These are phyloP conservation scores for Speoplatyrhinus poulsoni DNA, from an alignment of 2,113 vertebrate genomes.

Conservation along the genomic window DNA sequence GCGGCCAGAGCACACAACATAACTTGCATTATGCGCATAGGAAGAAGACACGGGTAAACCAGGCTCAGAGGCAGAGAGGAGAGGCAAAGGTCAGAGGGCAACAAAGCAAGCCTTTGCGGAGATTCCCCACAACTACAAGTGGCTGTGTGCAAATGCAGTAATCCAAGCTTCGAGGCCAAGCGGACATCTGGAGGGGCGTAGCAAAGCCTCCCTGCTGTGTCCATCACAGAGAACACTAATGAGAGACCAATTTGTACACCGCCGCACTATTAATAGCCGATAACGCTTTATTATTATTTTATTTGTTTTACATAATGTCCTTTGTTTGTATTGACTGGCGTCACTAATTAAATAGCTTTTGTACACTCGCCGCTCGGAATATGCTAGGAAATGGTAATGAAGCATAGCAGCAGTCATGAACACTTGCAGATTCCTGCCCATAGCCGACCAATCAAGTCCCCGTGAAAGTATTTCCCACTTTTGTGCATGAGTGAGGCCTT, in stretches of 20 bases:
- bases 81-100: not conserved
- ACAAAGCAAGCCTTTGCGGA: conserved; percentile 13
- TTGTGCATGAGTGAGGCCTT: conserved; percentile 24
- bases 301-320: conserved; percentile 28
- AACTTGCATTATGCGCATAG: too few species aligned
- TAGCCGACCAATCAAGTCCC: conserved; percentile 7
- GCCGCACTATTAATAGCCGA: conserved; percentile 35
- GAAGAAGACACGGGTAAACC: not conserved
- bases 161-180: conserved; percentile 32
- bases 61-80: not conserved
- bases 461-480: conserved; percentile 29
- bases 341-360: not conserved
- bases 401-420: conserved; percentile 20
- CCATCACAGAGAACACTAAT: conserved; percentile 38
- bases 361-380: conserved; percentile 4
- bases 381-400: conserved; percentile 1
- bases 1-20: too few species aligned
- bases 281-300: conserved; percentile 28
- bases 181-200: conserved; percentile 44
- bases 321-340: conserved; percentile 3
- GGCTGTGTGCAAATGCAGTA: conserved; percentile 46
- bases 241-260: conserved; percentile 18
- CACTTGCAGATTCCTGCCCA: not conserved
- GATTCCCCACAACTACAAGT: conserved; percentile 38
- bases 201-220: conserved; percentile 18